Percentiles rank a stretch among this genome's conserved stretches.
These are phyloP conservation scores for Muscicapa comitata DNA, from an alignment of 2,797 vertebrate species.

Conservation along the genomic window DNA sequence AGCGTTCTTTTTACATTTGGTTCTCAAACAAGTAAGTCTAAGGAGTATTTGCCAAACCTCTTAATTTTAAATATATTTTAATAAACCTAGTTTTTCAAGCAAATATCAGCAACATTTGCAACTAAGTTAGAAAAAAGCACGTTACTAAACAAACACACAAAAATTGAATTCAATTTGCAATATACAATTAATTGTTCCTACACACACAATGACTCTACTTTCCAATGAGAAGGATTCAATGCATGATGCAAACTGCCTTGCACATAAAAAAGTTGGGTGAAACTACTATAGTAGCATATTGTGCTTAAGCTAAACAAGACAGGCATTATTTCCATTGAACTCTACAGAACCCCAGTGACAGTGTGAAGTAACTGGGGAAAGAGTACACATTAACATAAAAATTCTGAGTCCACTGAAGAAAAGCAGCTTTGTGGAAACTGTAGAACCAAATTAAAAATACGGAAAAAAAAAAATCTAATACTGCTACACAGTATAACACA, in stretches of 20 bases:
- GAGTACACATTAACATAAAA: conserved; percentile 53
- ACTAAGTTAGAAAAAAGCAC: not conserved
- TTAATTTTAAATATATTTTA: not conserved
- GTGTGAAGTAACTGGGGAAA: not conserved
- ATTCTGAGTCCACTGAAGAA: conserved; percentile 18
- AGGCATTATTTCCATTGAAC: conserved; percentile 49
- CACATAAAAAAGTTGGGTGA: not conserved
- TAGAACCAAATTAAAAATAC: not conserved
- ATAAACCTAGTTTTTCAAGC: not conserved
- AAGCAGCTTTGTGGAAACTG: conserved; percentile 22
- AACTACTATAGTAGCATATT: conserved; percentile 5
- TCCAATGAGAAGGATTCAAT: not conserved
- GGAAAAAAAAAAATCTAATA: not conserved
- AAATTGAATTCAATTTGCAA: not conserved
- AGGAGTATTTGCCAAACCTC: not conserved
- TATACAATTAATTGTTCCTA: not conserved
- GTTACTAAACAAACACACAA: not conserved
- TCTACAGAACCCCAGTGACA: conserved; percentile 2
- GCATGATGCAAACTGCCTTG: not conserved
- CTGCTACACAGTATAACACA: not conserved
- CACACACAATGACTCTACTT: not conserved
- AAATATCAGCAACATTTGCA: not conserved
- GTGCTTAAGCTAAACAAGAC: conserved; percentile 48
- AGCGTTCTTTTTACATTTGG: not conserved
- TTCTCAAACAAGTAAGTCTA: not conserved